Percentiles rank a stretch among this genome's conserved stretches.
Conservation (phyloP, 2,797 vertebrate species). For the Selene dorsalis region DNA sequence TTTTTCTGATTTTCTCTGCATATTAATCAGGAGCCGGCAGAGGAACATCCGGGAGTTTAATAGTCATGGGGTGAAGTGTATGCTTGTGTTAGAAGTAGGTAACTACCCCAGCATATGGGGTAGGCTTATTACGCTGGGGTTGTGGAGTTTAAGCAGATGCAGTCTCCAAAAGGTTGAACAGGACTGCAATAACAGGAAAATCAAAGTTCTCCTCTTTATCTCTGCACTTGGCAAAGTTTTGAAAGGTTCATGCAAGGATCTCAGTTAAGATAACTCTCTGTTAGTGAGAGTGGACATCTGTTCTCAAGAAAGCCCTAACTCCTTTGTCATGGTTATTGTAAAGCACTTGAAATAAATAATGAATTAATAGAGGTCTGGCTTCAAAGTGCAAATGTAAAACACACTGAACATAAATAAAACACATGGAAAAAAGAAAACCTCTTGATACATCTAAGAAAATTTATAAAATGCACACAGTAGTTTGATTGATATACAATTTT, state of each 20-base stretch:
- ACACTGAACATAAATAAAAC: neutral
- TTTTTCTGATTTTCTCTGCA: conserved; percentile 73
- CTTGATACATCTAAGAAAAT: conserved; percentile 18
- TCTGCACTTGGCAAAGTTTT: conserved; percentile 47
- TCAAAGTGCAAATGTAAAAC: conserved; percentile 32
- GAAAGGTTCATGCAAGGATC: conserved; percentile 53
- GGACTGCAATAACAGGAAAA: conserved; percentile 50
- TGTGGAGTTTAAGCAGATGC: conserved; percentile 55
- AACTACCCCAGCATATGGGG: conserved; percentile 51
- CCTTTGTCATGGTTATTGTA: neutral
- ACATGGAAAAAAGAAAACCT: conserved; percentile 23
- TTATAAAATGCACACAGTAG: neutral
- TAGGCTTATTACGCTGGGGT: conserved; percentile 53
- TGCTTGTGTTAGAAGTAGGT: conserved; percentile 57
- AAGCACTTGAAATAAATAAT: conserved; percentile 2
- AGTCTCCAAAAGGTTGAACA: conserved; percentile 55
- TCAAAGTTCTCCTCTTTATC: conserved; percentile 17
- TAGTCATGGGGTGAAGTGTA: conserved; percentile 53
- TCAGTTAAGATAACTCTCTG: conserved; percentile 23
- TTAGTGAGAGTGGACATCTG: conserved; percentile 5
- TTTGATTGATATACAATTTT: conserved; percentile 41
- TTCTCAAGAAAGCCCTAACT: conserved; percentile 17
- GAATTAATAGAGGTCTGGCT: conserved; percentile 23
- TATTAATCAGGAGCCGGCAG: conserved; percentile 64
- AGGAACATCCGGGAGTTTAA: conserved; percentile 65